These are phyloP conservation scores for Pseudomyrmex pallidus DNA, from an alignment of 1,140 invertebrate genomes.

Conservation along the genomic window DNA sequence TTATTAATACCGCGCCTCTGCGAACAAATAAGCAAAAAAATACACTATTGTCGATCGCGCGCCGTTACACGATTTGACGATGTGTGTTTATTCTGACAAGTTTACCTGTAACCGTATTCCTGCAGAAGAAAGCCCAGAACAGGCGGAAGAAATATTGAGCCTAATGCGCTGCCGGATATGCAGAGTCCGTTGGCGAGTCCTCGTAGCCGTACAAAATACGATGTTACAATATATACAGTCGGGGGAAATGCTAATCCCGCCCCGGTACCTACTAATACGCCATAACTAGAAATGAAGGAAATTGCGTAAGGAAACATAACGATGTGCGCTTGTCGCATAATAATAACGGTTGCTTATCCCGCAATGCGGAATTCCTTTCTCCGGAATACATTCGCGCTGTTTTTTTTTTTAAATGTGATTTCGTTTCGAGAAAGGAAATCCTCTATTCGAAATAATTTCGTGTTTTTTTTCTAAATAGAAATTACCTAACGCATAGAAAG, in stretches of 20 bases:
- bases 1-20: conserved; percentile 92
- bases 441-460: not conserved
- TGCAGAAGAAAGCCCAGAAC: conserved; percentile 89
- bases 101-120: conserved; percentile 90
- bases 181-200: conserved; percentile 95
- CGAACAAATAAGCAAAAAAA: conserved; percentile 68
- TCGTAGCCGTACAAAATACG: conserved; percentile 92
- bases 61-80: too few species aligned
- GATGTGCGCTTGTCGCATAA: not conserved
- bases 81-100: not conserved
- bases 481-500: conserved; percentile 91
- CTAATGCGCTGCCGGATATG: conserved; percentile 94
- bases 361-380: not conserved
- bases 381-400: too few species aligned
- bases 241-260: conserved; percentile 93
- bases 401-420: too few species aligned
- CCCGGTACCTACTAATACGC: conserved; percentile 91
- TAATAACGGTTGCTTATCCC: not conserved
- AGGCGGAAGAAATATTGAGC: conserved; percentile 92
- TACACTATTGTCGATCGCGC: not conserved
- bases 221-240: conserved; percentile 95
- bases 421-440: too few species aligned
- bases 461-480: not conserved
- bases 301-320: conserved; percentile 26
- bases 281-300: conserved; percentile 88